Base-by-base conservation (phyloP, 2,797 vertebrate species). In the Gadopsis marmoratus region DNA sequence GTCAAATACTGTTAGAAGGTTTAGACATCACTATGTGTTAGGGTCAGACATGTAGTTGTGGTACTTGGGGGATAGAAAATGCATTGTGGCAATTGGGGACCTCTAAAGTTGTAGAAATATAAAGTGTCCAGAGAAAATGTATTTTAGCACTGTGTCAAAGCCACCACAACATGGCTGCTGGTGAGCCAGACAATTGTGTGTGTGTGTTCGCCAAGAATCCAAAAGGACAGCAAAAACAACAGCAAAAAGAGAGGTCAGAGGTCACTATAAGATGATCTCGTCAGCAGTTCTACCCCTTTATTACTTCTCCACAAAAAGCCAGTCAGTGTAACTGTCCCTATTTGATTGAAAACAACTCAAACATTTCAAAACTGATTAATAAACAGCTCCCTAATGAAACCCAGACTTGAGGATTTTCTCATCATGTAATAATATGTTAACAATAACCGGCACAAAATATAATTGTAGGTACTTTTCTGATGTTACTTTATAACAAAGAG, bases 211-310 rank as follows among this genome's bases (percentile, higher is more conserved):
- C 63, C 67, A 35, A 72, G 55, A 41, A 67, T 50, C 31, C 8
- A n/a, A 76, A 55, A 47, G 33, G 13, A 65, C 26, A 19, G 59
- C 41, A 53, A 53, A 69, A 37, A 66, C 35, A 63, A 59, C 19
- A 75, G 41, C 26, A 66, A 16, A 64, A 21, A 41, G 47, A 61
- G 35, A 45, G 65, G 70, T 37, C 74, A 72, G 8, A 39, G 43
- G 69, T 65, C 33, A 51, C 1, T 41, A 13, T 7, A 6, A 29
- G 9, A 31, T 41, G 13, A 55, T 56, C 48, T 10, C 9, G 66
- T 80, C 79, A 82, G 76, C 75, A 61, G 35, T 50, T 83, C 53
- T 17, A 3, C 14, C 11, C 29, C 80, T 85, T 70, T 47, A 61
- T 11, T 6, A 33, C 16, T 23, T 21, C 17, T 63, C 29, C 19